A percentile compares a stretch with the other conserved stretches of the same genome.
phyloP scores from a whole-genome alignment of 2,888 invertebrate genomes.

The Ptilodon capucinus region DNA sequence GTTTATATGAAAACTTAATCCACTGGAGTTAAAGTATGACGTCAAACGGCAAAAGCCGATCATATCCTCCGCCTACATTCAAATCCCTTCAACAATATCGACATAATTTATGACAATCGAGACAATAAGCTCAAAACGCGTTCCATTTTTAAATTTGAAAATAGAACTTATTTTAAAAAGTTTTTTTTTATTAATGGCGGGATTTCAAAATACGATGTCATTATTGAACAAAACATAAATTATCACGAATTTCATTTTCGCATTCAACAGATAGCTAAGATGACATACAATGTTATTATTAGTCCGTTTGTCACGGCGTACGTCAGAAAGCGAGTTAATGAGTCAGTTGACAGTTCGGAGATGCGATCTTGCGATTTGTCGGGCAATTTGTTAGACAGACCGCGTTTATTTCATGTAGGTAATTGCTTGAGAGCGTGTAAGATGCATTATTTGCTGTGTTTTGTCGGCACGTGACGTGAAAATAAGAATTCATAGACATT shows the following conservation, averaged over 20 bases:
- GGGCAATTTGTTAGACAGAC: slow-evolving; percentile 25
- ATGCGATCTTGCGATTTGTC: slow-evolving; percentile 31
- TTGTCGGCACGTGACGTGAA: too few relatives aligned
- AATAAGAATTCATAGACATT: too few relatives aligned
- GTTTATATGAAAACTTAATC: too few relatives aligned
- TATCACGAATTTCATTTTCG: not conserved
- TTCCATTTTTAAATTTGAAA: not conserved
- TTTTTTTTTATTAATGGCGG: not conserved
- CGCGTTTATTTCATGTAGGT: slow-evolving; percentile 12
- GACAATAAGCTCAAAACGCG: not conserved
- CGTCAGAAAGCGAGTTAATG: slow-evolving; percentile 31
- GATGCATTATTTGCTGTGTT: too few relatives aligned
- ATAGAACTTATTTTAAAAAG: not conserved
- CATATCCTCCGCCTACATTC: not conserved
- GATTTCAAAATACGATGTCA: too few relatives aligned
- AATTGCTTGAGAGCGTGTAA: not conserved
- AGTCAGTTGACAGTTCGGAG: slow-evolving; percentile 20
- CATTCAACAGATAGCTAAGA: slow-evolving; percentile 9
- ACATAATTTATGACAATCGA: not conserved
- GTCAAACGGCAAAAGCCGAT: not conserved
- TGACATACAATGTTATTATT: slow-evolving; percentile 22
- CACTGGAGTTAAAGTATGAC: not conserved
- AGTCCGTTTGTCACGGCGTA: slow-evolving; percentile 24
- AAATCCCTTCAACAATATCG: not conserved
- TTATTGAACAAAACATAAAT: too few relatives aligned